Evolutionary conservation across 2,113 vertebrate genomes (phyloP), one percentile per base, ranked within the genome.

Genomic region (Callithrix jacchus): DNA sequence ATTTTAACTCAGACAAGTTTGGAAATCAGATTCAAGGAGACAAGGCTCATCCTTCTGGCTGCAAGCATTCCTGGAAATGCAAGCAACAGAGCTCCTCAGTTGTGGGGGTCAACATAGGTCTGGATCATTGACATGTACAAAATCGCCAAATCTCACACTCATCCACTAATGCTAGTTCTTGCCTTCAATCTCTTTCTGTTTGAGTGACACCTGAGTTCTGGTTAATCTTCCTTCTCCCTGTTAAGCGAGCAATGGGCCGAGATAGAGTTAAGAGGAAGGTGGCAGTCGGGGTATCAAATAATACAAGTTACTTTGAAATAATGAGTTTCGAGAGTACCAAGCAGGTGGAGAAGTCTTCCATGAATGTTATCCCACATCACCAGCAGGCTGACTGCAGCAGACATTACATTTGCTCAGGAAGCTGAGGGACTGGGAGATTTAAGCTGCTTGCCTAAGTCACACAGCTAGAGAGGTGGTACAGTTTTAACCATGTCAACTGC

Each of bases 251-350:
- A 80, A 70, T 1, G 30, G 70, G 40, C 47, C 61, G 54, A 84
- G 77, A 74, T 70, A 92, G 61, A 68, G 66, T 83, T 47, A 68
- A 94, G 82, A 96, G 85, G 71, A 87, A 84, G 66, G 79, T 61
- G 52, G 84, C 30, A 37, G 73, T 79, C 1, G 37, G 95, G 82
- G 61, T 23, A 77, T 9, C 45, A n/a, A 18, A 87, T 94, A 80
- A 84, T 35, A 85, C 64, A 42, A 94, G 49, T 21, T 66, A 88
- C 66, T 74, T 18, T 61, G 58, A 37, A 49, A 71, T 25, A 54
- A 21, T 47, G n/a, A 82, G 79, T 52, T 42, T 81, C 70, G 66
- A 91, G 70, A 25, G 66, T 71, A 64, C 73, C n/a, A 42, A 84
- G 25, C 30, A 49, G 47, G 64, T 16, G n/a, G 32, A n/a, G 70